A percentile compares a stretch with the other conserved stretches of the same genome.
phyloP scores from a whole-genome alignment of 2,888 invertebrate genomes.

The Ptycholaimellus sp. region DNA sequence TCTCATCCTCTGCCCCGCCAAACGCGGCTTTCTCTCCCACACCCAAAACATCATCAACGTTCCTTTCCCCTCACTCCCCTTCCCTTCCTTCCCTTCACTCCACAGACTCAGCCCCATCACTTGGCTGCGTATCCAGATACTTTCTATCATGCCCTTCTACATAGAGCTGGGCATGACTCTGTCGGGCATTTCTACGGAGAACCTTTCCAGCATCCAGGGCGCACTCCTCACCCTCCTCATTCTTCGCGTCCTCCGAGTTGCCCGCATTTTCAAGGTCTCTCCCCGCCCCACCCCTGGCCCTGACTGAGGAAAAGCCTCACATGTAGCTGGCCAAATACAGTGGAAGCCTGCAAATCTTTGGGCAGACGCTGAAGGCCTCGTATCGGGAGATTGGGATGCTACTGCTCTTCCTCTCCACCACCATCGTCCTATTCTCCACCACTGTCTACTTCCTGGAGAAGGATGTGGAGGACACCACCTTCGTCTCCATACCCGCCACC shows the following conservation, averaged over 20 bases:
- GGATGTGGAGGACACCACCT: constrained; percentile 21
- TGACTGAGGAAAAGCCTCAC: no score
- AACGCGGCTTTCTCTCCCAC: no score
- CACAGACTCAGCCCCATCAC: no score
- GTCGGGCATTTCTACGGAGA: constrained; percentile 21
- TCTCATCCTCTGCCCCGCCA: constrained; percentile 6
- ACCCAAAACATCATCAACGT: no score
- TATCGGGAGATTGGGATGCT: constrained; percentile 25
- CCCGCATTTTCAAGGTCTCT: constrained; percentile 21
- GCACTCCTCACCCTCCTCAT: constrained; percentile 22
- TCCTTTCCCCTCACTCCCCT: no score
- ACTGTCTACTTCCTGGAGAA: constrained; percentile 22
- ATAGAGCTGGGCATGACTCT: no score
- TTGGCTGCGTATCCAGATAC: no score
- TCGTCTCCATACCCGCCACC: constrained; percentile 22
- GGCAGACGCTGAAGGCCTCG: constrained; percentile 18
- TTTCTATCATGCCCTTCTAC: no score
- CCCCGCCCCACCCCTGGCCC: constrained; percentile 21
- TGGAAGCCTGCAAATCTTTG: no score
- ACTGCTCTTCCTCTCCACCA: constrained; percentile 16
- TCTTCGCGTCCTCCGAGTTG: constrained; percentile 20
- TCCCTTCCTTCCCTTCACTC: no score
- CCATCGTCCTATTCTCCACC: constrained; percentile 24
- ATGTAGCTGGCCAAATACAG: no score
- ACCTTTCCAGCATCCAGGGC: constrained; percentile 22